Conservation (phyloP, 2,888 invertebrate genomes). For the Lochmaea capreae region DNA sequence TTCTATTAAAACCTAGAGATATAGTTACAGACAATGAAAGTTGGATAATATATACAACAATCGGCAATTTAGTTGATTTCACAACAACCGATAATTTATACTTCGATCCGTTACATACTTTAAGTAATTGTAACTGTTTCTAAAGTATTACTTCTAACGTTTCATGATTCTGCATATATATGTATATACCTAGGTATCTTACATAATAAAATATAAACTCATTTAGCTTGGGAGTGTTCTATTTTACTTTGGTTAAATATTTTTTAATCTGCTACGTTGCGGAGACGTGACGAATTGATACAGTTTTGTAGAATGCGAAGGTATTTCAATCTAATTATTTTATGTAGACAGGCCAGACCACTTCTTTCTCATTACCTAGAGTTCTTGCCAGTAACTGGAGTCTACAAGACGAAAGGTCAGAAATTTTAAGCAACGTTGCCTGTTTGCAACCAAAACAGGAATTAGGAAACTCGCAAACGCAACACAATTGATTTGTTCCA, state of each 20-base stretch:
- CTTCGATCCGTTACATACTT: not conserved
- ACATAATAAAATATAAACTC: not conserved
- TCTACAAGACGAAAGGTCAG: slow-evolving; percentile 2
- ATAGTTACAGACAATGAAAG: no score
- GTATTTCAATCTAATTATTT: slow-evolving; percentile 31
- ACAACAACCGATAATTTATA: not conserved
- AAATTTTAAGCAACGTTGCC: slow-evolving; percentile 3
- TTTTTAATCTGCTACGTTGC: slow-evolving; percentile 25
- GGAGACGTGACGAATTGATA: slow-evolving; percentile 33
- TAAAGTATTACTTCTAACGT: not conserved
- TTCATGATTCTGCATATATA: not conserved
- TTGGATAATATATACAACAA: not conserved
- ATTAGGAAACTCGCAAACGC: not conserved
- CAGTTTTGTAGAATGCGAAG: slow-evolving; percentile 28
- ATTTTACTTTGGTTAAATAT: slow-evolving; percentile 4
- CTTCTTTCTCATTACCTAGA: slow-evolving; percentile 27
- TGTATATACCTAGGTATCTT: not conserved
- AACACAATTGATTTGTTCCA: not conserved
- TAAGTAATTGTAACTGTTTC: slow-evolving; percentile 7
- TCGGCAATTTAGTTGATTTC: not conserved
- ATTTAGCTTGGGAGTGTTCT: slow-evolving; percentile 13
- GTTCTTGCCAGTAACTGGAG: slow-evolving; percentile 16
- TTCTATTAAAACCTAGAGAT: no score
- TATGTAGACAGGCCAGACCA: slow-evolving; percentile 25
- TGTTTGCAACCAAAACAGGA: not conserved